A percentile compares a stretch with the other conserved stretches of the same genome.
phyloP scores from a whole-genome alignment of 2,113 vertebrate genomes.

The Peromyscus californicus region DNA sequence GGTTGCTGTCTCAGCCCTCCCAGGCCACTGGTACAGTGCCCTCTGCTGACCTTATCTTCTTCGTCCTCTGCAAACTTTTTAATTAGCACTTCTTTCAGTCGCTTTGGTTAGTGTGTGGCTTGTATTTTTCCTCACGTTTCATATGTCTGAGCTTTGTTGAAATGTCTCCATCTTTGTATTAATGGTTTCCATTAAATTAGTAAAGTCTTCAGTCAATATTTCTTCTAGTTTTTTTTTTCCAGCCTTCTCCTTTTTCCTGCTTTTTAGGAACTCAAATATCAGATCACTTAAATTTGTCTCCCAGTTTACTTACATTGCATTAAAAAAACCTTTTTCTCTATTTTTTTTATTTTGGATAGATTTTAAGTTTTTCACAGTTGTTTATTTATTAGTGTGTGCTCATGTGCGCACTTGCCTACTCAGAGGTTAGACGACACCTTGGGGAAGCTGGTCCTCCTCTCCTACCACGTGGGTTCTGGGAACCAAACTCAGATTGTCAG shows the following conservation, averaged over 20 bases:
- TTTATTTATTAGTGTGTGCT: background rate
- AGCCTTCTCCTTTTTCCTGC: background rate
- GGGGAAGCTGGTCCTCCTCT: no score
- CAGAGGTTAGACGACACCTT: background rate
- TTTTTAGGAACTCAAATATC: background rate
- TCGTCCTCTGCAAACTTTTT: background rate
- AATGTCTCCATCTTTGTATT: constrained; percentile 29
- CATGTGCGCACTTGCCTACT: background rate
- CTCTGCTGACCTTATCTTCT: background rate
- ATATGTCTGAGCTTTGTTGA: background rate
- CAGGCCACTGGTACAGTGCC: background rate
- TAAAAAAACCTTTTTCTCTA: background rate
- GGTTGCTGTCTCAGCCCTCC: background rate
- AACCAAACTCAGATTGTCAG: background rate
- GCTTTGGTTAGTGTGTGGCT: background rate
- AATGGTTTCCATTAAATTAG: constrained; percentile 43
- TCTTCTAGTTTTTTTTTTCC: constrained; percentile 16
- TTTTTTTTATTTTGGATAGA: constrained; percentile 18
- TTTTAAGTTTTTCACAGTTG: background rate
- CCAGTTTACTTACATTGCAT: background rate
- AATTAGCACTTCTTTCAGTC: background rate
- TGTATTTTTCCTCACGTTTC: constrained; percentile 28
- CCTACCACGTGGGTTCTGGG: background rate
- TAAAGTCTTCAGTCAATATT: constrained; percentile 42
- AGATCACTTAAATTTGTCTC: background rate